Conservation (phyloP, 2,888 invertebrate genomes). For the Caenorhabditis japonica region DNA sequence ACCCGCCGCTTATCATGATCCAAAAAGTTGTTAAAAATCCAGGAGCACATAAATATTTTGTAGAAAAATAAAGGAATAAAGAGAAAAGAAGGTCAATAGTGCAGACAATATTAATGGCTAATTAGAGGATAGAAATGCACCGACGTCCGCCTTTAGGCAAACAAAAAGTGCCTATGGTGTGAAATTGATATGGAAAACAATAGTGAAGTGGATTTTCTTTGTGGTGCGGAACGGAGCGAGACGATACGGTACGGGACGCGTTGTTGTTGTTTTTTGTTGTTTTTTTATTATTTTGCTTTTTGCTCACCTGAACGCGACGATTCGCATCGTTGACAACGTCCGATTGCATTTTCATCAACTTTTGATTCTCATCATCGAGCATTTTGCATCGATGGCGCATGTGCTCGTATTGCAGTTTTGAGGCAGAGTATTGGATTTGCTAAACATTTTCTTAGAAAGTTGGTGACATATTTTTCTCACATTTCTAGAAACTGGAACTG, state of each 20-base stretch:
- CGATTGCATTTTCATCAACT: conserved; percentile 66
- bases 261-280: no score
- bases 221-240: no score
- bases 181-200: conserved; percentile 36
- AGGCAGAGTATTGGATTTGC: conserved; percentile 52
- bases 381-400: conserved; percentile 59
- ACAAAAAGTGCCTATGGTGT: neutral
- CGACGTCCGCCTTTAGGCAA: conserved; percentile 7
- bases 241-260: no score
- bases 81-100: conserved; percentile 1
- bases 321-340: conserved; percentile 69
- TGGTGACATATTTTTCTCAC: conserved; percentile 6
- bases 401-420: conserved; percentile 59
- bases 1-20: neutral
- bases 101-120: conserved; percentile 23
- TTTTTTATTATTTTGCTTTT: no score
- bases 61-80: conserved; percentile 9
- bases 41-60: conserved; percentile 30
- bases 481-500: conserved; percentile 41
- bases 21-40: conserved; percentile 35
- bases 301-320: conserved; percentile 66
- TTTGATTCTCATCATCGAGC: conserved; percentile 70
- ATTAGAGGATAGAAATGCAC: conserved; percentile 2
- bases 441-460: no score
- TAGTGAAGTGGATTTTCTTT: no score